A percentile compares a stretch with the other conserved stretches of the same genome.
Evolutionary conservation across 2,888 invertebrate species (phyloP).

Genomic region (Trichopoda pennipes): DNA sequence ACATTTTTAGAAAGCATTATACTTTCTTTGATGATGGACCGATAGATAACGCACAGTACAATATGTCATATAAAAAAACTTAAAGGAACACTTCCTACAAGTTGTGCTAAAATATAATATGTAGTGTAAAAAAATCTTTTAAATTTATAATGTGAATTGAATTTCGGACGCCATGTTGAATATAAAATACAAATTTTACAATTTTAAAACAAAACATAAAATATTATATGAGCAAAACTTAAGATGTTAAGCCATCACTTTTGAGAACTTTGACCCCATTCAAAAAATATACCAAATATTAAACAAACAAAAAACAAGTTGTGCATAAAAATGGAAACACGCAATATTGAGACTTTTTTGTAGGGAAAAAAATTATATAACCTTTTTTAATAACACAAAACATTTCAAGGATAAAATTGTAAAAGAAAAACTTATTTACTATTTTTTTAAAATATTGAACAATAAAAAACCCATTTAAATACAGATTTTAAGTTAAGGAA

Average conservation of each 20-base stretch:
- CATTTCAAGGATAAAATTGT: conserved; percentile 2
- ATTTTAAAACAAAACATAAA: too few species aligned
- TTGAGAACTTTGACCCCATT: conserved; percentile 18
- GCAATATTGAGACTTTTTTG: conserved; percentile 34
- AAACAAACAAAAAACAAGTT: conserved; percentile 5
- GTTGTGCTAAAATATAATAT: too few species aligned
- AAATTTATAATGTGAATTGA: too few species aligned
- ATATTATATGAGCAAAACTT: too few species aligned
- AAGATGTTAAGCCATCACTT: conserved; percentile 17
- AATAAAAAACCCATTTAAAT: neutral
- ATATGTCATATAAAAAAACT: too few species aligned
- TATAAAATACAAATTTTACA: too few species aligned
- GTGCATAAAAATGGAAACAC: conserved; percentile 51
- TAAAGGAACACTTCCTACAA: too few species aligned
- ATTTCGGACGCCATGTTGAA: too few species aligned
- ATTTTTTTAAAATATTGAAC: neutral
- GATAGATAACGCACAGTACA: too few species aligned
- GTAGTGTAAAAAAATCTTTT: too few species aligned
- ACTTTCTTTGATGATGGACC: too few species aligned
- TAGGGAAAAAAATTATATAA: conserved; percentile 10
- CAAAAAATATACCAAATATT: conserved; percentile 35
- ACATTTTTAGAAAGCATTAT: too few species aligned
- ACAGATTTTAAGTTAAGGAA: conserved; percentile 32
- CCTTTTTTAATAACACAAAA: conserved; percentile 29
- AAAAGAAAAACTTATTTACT: conserved; percentile 8